Conservation (phyloP, 2,113 vertebrate species). For the Scomber scombrus region DNA sequence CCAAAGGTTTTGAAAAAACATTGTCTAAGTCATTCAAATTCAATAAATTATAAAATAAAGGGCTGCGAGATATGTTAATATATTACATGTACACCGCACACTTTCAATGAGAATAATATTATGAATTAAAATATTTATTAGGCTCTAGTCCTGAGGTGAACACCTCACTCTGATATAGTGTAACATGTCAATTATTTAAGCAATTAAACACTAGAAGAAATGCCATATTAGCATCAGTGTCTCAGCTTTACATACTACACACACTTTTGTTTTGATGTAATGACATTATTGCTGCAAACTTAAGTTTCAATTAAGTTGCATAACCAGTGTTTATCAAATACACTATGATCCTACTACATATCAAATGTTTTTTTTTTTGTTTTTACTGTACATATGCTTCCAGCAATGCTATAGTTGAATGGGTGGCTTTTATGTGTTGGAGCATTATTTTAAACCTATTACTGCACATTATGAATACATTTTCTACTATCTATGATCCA, state of each 20-base stretch:
- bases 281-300: background rate
- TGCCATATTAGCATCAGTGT: background rate
- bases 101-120: constrained; percentile 1
- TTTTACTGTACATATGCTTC: too few species aligned
- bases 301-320: background rate
- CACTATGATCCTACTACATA: background rate
- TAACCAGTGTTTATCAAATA: background rate
- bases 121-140: constrained; percentile 30
- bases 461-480: background rate
- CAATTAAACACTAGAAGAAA: background rate
- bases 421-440: background rate
- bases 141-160: constrained; percentile 9
- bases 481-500: background rate
- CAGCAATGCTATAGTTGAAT: background rate
- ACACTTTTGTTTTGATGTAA: too few species aligned
- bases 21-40: constrained; percentile 37
- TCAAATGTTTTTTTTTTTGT: background rate
- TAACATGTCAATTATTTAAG: too few species aligned
- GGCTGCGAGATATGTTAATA: constrained; percentile 33
- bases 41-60: constrained; percentile 34
- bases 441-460: background rate
- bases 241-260: background rate
- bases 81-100: constrained; percentile 12
- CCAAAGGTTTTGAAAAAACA: constrained; percentile 22
- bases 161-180: background rate